Percentiles rank a stretch among this genome's conserved stretches.
Evolutionary conservation across 1,140 invertebrate genomes (phyloP).

Genomic region (Drepana arcuata): DNA sequence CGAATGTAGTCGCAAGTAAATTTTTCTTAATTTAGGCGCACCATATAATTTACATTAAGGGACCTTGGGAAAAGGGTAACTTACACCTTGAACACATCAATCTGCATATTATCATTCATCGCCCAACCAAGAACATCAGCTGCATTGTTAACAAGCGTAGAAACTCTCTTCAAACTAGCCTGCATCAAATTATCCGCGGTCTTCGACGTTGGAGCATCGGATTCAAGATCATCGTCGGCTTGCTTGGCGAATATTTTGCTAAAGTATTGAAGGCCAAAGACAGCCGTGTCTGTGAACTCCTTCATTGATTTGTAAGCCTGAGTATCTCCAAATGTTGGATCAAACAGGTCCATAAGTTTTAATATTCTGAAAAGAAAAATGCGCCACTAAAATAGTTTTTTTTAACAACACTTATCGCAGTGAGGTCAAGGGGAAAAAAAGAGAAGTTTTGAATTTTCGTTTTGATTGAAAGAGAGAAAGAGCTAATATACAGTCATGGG

Average conservation of each 20-base stretch:
- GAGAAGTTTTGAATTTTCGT: no score
- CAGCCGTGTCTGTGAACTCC: slow-evolving; percentile 29
- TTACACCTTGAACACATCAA: slow-evolving; percentile 42
- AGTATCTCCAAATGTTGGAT: slow-evolving; percentile 50
- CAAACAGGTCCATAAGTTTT: slow-evolving; percentile 43
- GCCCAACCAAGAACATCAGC: slow-evolving; percentile 22
- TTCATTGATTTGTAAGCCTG: slow-evolving; percentile 38
- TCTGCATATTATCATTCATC: slow-evolving; percentile 14
- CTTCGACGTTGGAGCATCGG: slow-evolving; percentile 5
- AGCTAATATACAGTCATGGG: no score
- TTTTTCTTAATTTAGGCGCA: no score
- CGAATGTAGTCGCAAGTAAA: no score
- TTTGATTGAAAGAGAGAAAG: no score
- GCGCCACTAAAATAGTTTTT: no score
- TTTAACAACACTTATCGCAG: no score
- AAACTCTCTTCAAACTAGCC: slow-evolving; percentile 23
- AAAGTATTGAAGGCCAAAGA: slow-evolving; percentile 34
- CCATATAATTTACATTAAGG: no score
- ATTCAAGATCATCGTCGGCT: slow-evolving; percentile 3
- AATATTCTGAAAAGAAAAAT: slow-evolving; percentile 54
- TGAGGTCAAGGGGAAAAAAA: no score
- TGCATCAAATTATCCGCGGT: no score
- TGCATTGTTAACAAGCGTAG: slow-evolving; percentile 29
- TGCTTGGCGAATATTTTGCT: slow-evolving; percentile 30
- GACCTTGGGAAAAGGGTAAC: no score